Conservation (phyloP, 2,113 vertebrate species). For the Zosterops pallidus region DNA sequence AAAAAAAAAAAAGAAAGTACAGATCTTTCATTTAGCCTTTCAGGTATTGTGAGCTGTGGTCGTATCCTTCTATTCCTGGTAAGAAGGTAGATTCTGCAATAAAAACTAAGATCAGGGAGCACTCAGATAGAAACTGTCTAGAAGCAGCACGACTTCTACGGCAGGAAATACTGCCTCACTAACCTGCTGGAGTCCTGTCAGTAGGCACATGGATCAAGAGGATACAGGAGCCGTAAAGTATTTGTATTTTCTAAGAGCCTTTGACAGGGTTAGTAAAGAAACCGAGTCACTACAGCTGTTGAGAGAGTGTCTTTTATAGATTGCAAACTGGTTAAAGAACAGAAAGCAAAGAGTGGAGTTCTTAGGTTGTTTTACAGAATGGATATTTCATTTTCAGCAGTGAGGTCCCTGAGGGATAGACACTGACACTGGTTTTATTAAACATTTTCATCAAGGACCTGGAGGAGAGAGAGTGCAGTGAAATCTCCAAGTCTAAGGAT, state of each 20-base stretch:
- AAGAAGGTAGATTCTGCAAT: background rate
- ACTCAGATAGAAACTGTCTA: background rate
- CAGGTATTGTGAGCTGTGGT: background rate
- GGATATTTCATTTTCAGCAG: background rate
- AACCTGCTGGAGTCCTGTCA: background rate
- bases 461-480: background rate
- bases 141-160: background rate
- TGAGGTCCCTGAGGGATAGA: background rate
- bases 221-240: background rate
- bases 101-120: background rate
- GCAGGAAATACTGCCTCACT: background rate
- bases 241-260: slow-evolving; percentile 9
- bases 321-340: background rate
- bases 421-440: background rate
- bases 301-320: background rate
- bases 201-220: background rate
- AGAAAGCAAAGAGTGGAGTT: background rate
- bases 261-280: background rate
- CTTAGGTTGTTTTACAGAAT: background rate
- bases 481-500: background rate
- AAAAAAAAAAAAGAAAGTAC: slow-evolving; percentile 38
- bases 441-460: background rate
- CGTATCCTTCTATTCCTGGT: background rate
- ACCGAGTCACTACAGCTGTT: background rate
- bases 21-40: slow-evolving; percentile 52